Evolutionary conservation across 2,797 vertebrate genomes (phyloP), one percentile per base, ranked within the genome.

Genomic region (Melanotaenia trifasciata): DNA sequence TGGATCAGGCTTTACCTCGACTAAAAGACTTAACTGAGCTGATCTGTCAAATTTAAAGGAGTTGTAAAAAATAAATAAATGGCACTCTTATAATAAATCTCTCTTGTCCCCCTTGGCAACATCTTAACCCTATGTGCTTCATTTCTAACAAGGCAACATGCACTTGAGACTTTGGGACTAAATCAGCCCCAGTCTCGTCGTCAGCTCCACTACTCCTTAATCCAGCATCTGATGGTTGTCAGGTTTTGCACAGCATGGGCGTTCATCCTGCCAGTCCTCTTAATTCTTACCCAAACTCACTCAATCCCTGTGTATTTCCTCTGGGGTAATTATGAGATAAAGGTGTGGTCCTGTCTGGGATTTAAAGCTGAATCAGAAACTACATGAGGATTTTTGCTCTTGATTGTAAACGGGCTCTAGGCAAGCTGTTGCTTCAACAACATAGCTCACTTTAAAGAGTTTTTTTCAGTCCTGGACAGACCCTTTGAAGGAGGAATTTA

Each of bases 381-480:
- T 74, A 79, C 83, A 76, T 51, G 57, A 69, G 81, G 79, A 87
- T 88, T 86, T 20, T 33, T 58, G 54, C 80, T 74, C 68, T 61
- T 85, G 85, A 88, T 89, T 92, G 84, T 90, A 74, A 90, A 81
- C 67, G 88, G 83, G 79, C 84, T 88, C 79, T 75, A 82, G 87
- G 73, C 58, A 2, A 74, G 60, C 86, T 84, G 87, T 90, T 86
- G 72, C 71, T 73, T 72, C 66, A 75, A 13, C 38, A 53, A 20
- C 53, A 67, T 66, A 71, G 86, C 84, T 84, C 11, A 58, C 73
- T 74, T 81, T 75, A 84, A 78, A 83, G 67, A 84, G 88, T 64
- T 43, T 40, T 57, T 30, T 11, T 30, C 75, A 76, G 74, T 24
- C 66, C 71, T 24, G 40, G 75, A 53, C 79, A 68, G 83, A 73